These are phyloP conservation scores for Limnothrissa miodon DNA, from an alignment of 2,113 vertebrate genomes.

Conservation along the genomic window DNA sequence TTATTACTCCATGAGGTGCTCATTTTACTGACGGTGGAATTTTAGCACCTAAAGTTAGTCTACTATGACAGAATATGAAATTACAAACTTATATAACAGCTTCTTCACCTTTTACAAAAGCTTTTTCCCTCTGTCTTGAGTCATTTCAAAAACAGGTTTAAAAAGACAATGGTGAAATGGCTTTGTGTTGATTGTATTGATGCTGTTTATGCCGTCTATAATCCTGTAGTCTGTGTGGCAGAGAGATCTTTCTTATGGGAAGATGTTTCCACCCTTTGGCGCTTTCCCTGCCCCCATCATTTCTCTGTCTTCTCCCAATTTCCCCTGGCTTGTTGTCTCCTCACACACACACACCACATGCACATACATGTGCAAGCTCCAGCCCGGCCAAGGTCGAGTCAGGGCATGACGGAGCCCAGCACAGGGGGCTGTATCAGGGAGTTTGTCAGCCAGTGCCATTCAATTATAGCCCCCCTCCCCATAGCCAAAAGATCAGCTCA, in stretches of 20 bases:
- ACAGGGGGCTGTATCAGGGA: neutral
- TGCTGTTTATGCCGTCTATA: neutral
- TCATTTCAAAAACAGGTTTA: neutral
- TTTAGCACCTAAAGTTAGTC: neutral
- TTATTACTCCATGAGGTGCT: neutral
- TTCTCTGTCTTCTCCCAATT: neutral
- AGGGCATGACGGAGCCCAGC: constrained; percentile 14
- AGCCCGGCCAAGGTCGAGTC: constrained; percentile 32
- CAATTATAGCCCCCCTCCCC: constrained; percentile 26
- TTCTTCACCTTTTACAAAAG: neutral
- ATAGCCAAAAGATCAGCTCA: neutral
- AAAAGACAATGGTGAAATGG: neutral
- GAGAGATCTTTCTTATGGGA: neutral
- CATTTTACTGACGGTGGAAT: too few species aligned
- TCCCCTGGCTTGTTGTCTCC: neutral
- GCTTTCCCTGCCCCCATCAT: neutral
- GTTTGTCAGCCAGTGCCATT: constrained; percentile 35
- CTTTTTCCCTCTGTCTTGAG: neutral
- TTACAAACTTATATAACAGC: too few species aligned
- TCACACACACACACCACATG: neutral
- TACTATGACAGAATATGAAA: neutral
- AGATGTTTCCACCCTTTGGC: neutral
- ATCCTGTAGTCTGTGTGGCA: neutral
- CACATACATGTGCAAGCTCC: constrained; percentile 21
- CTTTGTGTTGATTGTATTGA: neutral